phyloP scores from a whole-genome alignment of 2,888 invertebrate genomes.

The Hypolimnas misippus region DNA sequence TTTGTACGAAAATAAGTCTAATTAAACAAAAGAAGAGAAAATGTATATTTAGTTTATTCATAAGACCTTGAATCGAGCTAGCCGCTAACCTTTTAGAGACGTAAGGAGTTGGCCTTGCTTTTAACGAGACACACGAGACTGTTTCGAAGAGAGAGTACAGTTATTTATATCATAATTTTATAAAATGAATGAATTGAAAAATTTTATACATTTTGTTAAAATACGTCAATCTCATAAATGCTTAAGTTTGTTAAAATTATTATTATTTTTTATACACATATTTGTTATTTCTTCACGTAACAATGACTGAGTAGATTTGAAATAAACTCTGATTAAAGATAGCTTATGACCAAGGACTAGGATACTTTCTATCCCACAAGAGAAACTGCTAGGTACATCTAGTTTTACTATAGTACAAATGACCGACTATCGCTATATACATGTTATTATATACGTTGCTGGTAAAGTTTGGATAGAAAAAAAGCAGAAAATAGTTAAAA shows the following conservation, averaged over 20 bases:
- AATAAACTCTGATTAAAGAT: too few species aligned
- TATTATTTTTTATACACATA: too few species aligned
- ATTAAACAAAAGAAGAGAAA: slow-evolving; percentile 19
- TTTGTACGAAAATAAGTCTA: slow-evolving; percentile 5
- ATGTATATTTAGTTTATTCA: slow-evolving; percentile 26
- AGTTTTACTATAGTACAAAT: neutral
- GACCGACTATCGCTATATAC: too few species aligned
- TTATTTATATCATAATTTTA: slow-evolving; percentile 5
- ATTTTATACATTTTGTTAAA: neutral
- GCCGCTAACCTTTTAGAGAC: slow-evolving; percentile 38
- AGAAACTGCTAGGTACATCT: too few species aligned
- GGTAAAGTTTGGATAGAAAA: neutral
- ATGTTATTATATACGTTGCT: neutral
- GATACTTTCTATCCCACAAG: too few species aligned
- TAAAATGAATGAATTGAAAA: neutral
- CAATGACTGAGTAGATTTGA: too few species aligned
- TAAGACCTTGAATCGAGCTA: slow-evolving; percentile 36
- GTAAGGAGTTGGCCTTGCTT: slow-evolving; percentile 38
- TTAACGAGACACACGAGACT: slow-evolving; percentile 35
- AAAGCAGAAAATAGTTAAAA: too few species aligned
- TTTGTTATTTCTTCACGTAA: too few species aligned
- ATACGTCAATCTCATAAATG: neutral
- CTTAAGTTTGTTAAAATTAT: too few species aligned
- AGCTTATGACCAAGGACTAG: too few species aligned
- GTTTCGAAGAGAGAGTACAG: slow-evolving; percentile 27